Conservation (phyloP, 2,888 invertebrate species). For the Microdon myrmicae region DNA sequence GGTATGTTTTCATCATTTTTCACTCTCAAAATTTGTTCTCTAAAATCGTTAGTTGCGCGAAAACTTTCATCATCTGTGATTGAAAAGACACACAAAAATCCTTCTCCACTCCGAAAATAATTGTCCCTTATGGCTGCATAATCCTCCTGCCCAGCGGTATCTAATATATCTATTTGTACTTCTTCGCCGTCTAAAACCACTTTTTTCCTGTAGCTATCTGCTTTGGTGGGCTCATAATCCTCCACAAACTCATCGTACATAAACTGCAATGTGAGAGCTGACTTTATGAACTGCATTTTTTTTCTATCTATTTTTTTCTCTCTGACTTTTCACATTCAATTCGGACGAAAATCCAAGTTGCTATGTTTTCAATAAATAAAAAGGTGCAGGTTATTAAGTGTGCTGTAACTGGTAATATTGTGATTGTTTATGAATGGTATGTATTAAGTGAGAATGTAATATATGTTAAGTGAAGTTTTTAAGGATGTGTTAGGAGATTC, state of each 20-base stretch:
- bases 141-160: conserved; percentile 99
- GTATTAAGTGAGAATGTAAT: too few species aligned
- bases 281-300: too few species aligned
- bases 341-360: too few species aligned
- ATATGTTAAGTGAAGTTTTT: too few species aligned
- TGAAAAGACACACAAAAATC: conserved; percentile 98
- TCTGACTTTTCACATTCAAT: too few species aligned
- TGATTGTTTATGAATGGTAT: too few species aligned
- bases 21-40: conserved; percentile 97
- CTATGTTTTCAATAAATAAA: too few species aligned
- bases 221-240: conserved; percentile 99
- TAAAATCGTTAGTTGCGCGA: conserved; percentile 97
- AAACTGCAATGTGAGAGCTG: conserved; percentile 97
- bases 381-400: too few species aligned
- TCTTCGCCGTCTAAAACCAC: conserved; percentile 97
- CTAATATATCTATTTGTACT: conserved; percentile 99
- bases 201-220: conserved; percentile 98
- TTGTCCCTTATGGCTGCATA: conserved; percentile 99
- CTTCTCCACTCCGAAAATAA: conserved; percentile 99
- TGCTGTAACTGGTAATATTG: too few species aligned
- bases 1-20: conserved; percentile 99
- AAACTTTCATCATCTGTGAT: conserved; percentile 99
- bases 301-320: too few species aligned
- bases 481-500: too few species aligned
- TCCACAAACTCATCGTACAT: conserved; percentile 99